Conservation (phyloP, 2,888 invertebrate genomes). For the Pammene aurita region DNA sequence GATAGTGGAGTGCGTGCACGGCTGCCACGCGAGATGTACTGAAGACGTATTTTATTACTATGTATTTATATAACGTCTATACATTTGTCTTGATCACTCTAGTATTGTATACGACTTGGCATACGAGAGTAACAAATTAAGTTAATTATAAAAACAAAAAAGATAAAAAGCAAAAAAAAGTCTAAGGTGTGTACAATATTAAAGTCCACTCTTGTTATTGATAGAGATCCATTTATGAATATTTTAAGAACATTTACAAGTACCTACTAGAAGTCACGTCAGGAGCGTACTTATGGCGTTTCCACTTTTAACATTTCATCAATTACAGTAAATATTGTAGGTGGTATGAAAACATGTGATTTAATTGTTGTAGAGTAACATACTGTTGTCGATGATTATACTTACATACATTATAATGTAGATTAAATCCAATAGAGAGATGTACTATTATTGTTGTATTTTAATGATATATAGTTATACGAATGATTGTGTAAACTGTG, state of each 20-base stretch:
- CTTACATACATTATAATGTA: conserved; percentile 75
- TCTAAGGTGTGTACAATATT: conserved; percentile 81
- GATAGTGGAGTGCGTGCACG: background rate
- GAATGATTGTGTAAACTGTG: conserved; percentile 70
- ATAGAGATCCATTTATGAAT: conserved; percentile 67
- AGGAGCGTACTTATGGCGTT: conserved; percentile 74
- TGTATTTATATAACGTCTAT: conserved; percentile 75
- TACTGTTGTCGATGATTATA: conserved; percentile 72
- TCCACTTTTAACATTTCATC: conserved; percentile 59
- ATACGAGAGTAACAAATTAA: conserved; percentile 73
- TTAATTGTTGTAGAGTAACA: conserved; percentile 79
- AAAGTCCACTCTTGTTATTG: conserved; percentile 71
- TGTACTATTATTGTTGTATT: conserved; percentile 79
- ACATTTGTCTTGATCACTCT: conserved; percentile 72
- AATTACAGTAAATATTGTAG: conserved; percentile 67
- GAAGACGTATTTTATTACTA: conserved; percentile 76
- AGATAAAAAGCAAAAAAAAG: conserved; percentile 64
- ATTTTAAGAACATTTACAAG: conserved; percentile 81
- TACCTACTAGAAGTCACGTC: conserved; percentile 62
- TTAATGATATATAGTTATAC: conserved; percentile 70
- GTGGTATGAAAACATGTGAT: conserved; percentile 76
- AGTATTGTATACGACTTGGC: conserved; percentile 81
- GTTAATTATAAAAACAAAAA: conserved; percentile 66
- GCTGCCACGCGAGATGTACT: conserved; percentile 47
- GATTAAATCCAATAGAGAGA: conserved; percentile 77